phyloP scores from a whole-genome alignment of 2,113 vertebrate species.

The Columbina picui region DNA sequence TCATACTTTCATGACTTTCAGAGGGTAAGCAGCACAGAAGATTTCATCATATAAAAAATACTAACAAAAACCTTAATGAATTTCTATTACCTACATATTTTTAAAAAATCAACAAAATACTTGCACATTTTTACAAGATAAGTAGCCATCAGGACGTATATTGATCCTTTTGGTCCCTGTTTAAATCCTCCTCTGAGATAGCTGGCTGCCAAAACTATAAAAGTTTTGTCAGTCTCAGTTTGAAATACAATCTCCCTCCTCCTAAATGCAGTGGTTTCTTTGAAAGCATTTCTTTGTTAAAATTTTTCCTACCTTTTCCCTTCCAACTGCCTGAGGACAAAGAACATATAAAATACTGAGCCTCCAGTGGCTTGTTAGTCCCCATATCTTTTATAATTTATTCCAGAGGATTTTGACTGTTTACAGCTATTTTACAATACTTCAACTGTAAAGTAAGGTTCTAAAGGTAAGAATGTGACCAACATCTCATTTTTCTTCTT shows the following conservation, averaged over 20 bases:
- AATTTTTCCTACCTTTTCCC: neutral
- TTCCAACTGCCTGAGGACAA: neutral
- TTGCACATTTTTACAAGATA: neutral
- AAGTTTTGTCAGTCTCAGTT: neutral
- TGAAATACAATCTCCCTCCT: neutral
- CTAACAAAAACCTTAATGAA: accelerated
- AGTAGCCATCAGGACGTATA: neutral
- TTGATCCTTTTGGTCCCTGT: neutral
- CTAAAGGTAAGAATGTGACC: neutral
- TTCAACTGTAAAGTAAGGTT: neutral
- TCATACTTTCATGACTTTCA: neutral
- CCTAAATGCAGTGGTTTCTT: neutral
- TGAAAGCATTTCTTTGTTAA: neutral
- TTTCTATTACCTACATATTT: neutral
- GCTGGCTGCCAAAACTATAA: neutral
- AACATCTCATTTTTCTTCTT: neutral
- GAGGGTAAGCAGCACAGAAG: neutral
- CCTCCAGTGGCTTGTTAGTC: neutral
- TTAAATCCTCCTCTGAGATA: neutral
- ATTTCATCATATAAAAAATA: neutral
- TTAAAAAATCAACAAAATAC: neutral
- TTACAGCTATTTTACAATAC: neutral
- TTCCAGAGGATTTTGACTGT: neutral
- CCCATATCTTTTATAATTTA: neutral
- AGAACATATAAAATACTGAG: neutral